Evolutionary conservation across 2,888 invertebrate genomes (phyloP).

Genomic region (Cistogaster globosa): DNA sequence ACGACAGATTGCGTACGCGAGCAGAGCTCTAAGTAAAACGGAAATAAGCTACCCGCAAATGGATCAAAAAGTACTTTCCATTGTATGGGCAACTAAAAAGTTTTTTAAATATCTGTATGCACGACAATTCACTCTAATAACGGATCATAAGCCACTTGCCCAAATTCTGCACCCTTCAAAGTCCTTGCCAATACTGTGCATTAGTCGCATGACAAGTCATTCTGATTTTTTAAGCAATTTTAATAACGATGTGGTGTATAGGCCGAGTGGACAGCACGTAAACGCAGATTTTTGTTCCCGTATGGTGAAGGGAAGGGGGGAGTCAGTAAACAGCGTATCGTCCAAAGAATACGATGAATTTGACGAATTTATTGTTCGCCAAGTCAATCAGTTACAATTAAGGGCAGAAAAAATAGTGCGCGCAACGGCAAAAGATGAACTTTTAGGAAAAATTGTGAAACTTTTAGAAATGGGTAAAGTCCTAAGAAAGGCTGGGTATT

Average conservation of each 20-base stretch:
- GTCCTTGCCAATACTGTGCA: too few relatives aligned
- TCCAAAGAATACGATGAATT: slow-evolving; percentile 30
- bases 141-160: too few relatives aligned
- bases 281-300: slow-evolving; percentile 41
- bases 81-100: too few relatives aligned
- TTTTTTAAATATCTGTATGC: too few relatives aligned
- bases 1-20: too few relatives aligned
- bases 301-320: neutral
- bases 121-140: too few relatives aligned
- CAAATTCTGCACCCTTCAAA: too few relatives aligned
- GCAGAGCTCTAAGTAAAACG: too few relatives aligned
- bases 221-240: slow-evolving; percentile 44
- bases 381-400: slow-evolving; percentile 31
- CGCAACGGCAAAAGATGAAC: slow-evolving; percentile 10
- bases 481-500: slow-evolving; percentile 6
- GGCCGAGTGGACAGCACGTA: neutral
- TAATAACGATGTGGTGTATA: neutral
- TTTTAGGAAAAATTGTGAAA: slow-evolving; percentile 11
- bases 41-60: too few relatives aligned
- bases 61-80: too few relatives aligned
- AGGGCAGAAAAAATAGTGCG: neutral
- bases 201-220: too few relatives aligned
- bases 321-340: neutral
- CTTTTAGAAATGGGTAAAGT: neutral
- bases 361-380: slow-evolving; percentile 16